Base-by-base conservation (phyloP, 2,113 vertebrate genomes). In the Phyllostomus hastatus region DNA sequence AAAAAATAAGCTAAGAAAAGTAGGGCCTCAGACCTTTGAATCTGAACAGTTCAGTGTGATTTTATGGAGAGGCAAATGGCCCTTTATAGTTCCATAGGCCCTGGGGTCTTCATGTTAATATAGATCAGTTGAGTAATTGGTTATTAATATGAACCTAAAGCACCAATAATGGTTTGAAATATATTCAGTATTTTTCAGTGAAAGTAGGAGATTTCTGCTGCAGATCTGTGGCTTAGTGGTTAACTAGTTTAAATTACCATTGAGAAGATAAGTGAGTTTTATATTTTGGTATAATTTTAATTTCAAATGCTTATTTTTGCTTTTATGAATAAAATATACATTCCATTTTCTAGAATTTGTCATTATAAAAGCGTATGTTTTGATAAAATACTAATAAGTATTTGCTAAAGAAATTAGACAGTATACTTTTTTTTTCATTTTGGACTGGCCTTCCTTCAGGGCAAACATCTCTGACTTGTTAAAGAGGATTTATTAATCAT, bases 81-180 rank as follows among this genome's bases (percentile, higher is more conserved):
- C 61, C 14, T 82, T 79, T n/a, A 43, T 16, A 86, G 10, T 54
- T 83, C 41, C 2, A 91, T 10, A 84, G 48, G 20, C 38, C 31
- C 41, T 52, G 50, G 2, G 8, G 41, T 93, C 83, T 93, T 88
- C 9, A 75, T 59, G 38, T 50, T 92, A 93, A 86, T 73, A 88
- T 61, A 69, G 14, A 14, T 94, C 64, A 90, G 59, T 69, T 78
- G 79, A 94, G 79, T 96, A 95, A 95, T 61, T 92, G 26, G 16
- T 70, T 95, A 82, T 82, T 96, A 80, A 95, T 91, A 66, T 59
- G 7, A 95, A 88, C 54, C 33, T n/a, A 80, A 35, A 6, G 82
- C 70, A 82, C 50, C 38, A 95, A 89, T 43, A 92, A 54, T 82
- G 73, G 4, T 14, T 46, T 84, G 66, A 93, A 94, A 92, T 90